phyloP scores from a whole-genome alignment of 1,140 invertebrate genomes.

The Rhizoglyphus robini region DNA sequence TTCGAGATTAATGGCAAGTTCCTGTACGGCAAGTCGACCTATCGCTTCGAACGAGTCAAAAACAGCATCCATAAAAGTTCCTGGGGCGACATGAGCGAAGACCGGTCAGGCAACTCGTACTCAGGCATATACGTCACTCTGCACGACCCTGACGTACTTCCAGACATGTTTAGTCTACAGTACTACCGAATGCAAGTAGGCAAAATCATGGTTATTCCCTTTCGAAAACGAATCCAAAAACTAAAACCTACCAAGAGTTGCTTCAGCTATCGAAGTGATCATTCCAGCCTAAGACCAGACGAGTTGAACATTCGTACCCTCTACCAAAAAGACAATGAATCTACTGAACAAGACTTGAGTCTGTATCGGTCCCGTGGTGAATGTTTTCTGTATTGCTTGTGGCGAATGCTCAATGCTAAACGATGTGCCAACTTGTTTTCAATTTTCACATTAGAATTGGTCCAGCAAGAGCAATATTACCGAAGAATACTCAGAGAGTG shows the following conservation, averaged over 20 bases:
- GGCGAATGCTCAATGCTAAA: not conserved
- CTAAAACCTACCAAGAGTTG: not conserved
- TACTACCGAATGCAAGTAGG: not conserved
- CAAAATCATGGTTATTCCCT: not conserved
- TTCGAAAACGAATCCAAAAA: not conserved
- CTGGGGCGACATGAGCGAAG: too few species aligned
- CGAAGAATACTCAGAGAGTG: not conserved
- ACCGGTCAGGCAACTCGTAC: too few species aligned
- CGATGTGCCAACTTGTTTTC: not conserved
- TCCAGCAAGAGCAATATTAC: not conserved
- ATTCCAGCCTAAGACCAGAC: not conserved
- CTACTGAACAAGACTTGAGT: not conserved
- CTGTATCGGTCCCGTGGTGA: not conserved
- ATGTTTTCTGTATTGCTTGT: constrained; percentile 1
- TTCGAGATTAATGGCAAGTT: not conserved
- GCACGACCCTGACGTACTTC: not conserved
- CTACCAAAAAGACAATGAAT: not conserved
- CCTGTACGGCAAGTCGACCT: not conserved
- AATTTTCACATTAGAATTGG: not conserved
- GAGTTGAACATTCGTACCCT: not conserved
- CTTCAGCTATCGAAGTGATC: not conserved
- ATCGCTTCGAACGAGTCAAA: too few species aligned
- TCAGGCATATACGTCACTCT: too few species aligned
- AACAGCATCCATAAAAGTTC: too few species aligned
- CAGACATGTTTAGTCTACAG: not conserved